Conservation (phyloP, 2,113 vertebrate genomes). For the Triplophysa siluroides region DNA sequence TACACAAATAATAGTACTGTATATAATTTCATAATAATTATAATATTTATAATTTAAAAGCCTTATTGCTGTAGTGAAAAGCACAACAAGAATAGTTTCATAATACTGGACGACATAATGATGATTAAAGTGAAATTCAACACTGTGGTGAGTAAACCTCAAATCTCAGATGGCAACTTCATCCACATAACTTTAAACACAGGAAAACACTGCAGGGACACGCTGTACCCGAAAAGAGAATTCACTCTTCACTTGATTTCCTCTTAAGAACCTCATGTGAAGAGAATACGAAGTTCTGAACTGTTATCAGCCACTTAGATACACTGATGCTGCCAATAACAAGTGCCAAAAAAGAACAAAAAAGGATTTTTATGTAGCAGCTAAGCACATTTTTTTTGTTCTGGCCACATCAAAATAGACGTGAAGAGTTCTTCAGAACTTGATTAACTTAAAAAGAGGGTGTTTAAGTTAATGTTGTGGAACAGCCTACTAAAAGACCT, state of each 20-base stretch:
- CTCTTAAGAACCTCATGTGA: conserved; percentile 8
- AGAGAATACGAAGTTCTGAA: conserved; percentile 37
- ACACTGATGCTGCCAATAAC: conserved; percentile 52
- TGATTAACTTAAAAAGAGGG: background rate
- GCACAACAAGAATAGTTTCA: background rate
- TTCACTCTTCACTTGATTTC: background rate
- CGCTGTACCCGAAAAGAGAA: conserved; percentile 21
- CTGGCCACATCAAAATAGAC: conserved; percentile 1
- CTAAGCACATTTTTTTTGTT: background rate
- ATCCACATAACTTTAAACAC: conserved; percentile 12
- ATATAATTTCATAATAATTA: too few relatives aligned
- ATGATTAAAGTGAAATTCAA: conserved; percentile 17
- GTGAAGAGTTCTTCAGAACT: background rate
- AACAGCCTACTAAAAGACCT: background rate
- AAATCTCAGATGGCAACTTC: conserved; percentile 14
- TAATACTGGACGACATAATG: background rate
- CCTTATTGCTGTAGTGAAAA: background rate
- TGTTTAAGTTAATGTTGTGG: background rate
- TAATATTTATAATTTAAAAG: too few relatives aligned
- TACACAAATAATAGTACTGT: too few relatives aligned
- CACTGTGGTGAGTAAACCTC: conserved; percentile 8
- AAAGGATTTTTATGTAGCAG: background rate
- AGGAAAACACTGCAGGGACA: conserved; percentile 1
- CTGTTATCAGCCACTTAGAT: conserved; percentile 11
- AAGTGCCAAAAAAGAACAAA: conserved; percentile 22